These are phyloP conservation scores for Suncus etruscus DNA, from an alignment of 2,113 vertebrate genomes.

Conservation along the genomic window DNA sequence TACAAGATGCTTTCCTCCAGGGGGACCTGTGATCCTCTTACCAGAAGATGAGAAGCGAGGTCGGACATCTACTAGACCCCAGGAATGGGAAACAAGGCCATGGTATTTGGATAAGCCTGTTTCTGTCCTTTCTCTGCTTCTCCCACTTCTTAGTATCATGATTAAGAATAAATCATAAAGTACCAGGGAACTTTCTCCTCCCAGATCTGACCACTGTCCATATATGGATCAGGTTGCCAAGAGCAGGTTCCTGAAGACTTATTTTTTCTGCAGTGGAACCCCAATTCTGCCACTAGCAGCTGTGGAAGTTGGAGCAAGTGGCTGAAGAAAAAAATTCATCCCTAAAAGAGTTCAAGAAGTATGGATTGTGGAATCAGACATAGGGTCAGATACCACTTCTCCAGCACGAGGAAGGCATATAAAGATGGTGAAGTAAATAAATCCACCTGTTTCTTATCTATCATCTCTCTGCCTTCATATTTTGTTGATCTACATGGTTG, in stretches of 20 bases:
- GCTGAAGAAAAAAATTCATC: too few species aligned
- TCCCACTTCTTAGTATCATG: neutral
- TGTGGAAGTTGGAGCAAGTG: neutral
- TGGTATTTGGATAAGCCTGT: accelerated
- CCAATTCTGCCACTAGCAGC: neutral
- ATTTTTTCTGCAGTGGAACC: too few species aligned
- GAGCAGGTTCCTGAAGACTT: neutral
- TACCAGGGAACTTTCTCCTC: neutral
- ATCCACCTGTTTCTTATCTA: neutral
- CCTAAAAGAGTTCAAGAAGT: too few species aligned
- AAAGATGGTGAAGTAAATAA: neutral
- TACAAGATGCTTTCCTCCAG: too few species aligned
- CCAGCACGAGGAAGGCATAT: too few species aligned
- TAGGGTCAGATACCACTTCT: too few species aligned
- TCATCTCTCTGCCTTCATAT: too few species aligned
- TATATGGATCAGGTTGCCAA: neutral
- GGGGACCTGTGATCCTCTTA: neutral
- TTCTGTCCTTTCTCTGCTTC: too few species aligned
- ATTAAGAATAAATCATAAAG: too few species aligned
- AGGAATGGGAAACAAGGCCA: neutral
- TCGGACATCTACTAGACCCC: neutral
- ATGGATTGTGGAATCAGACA: too few species aligned
- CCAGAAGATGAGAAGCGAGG: accelerated
- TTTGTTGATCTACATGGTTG: too few species aligned
- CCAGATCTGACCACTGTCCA: too few species aligned